These are phyloP conservation scores for Hystrix cristata DNA, from an alignment of 2,113 vertebrate species.

Conservation along the genomic window DNA sequence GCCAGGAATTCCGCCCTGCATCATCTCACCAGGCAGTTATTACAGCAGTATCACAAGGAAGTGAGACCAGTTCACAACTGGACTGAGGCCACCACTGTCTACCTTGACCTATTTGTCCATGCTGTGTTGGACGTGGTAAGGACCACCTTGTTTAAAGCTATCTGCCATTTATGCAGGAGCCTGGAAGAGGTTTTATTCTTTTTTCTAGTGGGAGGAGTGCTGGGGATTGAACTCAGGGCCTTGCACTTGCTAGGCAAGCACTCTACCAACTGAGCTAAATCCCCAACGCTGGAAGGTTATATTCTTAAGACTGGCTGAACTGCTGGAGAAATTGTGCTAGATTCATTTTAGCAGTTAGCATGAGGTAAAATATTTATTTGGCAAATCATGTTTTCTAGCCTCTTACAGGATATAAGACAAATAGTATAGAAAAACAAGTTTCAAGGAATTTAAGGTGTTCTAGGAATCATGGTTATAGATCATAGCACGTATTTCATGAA, in stretches of 20 bases:
- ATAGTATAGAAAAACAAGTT: not conserved
- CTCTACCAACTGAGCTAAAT: too few species aligned
- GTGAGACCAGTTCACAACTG: conserved; percentile 92
- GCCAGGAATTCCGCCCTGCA: conserved; percentile 89
- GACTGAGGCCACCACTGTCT: conserved; percentile 88
- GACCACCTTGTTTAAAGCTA: not conserved
- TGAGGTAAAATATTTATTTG: not conserved
- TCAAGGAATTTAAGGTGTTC: not conserved
- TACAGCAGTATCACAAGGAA: conserved; percentile 90
- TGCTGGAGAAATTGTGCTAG: not conserved
- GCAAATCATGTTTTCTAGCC: not conserved
- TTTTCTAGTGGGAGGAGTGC: too few species aligned
- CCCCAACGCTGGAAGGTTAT: too few species aligned
- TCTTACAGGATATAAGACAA: not conserved
- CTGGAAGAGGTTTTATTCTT: not conserved
- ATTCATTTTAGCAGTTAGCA: not conserved
- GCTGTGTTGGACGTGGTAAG: conserved; percentile 93
- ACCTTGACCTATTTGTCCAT: conserved; percentile 91
- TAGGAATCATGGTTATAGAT: not conserved
- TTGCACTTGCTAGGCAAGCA: too few species aligned
- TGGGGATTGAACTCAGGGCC: too few species aligned
- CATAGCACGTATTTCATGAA: not conserved
- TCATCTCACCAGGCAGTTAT: conserved; percentile 89
- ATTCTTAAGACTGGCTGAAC: not conserved
- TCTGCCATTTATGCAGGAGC: not conserved